phyloP scores from a whole-genome alignment of 2,888 invertebrate species.

The Andrena flavipes region DNA sequence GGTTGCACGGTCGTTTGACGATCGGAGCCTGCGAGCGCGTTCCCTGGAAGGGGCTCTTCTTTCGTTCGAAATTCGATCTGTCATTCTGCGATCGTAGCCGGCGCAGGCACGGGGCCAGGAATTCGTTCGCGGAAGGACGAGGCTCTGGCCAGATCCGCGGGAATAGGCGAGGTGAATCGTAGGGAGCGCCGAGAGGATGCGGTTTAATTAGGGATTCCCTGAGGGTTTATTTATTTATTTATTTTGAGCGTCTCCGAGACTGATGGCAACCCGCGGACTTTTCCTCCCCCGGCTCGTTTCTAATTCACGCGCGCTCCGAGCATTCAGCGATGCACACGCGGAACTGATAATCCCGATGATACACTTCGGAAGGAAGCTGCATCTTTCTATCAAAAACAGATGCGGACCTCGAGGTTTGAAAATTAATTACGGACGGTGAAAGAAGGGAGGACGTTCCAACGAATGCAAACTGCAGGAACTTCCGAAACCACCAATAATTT shows the following conservation, averaged over 20 bases:
- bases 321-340: neutral
- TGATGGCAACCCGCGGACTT: neutral
- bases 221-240: slow-evolving; percentile 23
- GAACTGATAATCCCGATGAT: neutral
- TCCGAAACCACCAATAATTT: no score
- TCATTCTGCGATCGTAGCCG: neutral
- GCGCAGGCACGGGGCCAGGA: neutral
- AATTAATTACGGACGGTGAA: no score
- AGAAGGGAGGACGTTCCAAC: no score
- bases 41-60: neutral
- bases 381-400: no score
- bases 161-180: neutral
- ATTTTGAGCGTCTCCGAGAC: neutral
- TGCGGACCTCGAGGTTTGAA: no score
- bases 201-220: slow-evolving; percentile 13
- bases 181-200: neutral
- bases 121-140: neutral
- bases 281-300: neutral
- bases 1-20: slow-evolving; percentile 14
- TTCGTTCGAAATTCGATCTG: neutral
- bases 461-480: no score
- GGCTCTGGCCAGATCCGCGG: neutral
- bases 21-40: neutral
- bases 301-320: neutral
- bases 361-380: no score